Base-by-base conservation (phyloP, 2,797 vertebrate genomes). In the Synanceia verrucosa region DNA sequence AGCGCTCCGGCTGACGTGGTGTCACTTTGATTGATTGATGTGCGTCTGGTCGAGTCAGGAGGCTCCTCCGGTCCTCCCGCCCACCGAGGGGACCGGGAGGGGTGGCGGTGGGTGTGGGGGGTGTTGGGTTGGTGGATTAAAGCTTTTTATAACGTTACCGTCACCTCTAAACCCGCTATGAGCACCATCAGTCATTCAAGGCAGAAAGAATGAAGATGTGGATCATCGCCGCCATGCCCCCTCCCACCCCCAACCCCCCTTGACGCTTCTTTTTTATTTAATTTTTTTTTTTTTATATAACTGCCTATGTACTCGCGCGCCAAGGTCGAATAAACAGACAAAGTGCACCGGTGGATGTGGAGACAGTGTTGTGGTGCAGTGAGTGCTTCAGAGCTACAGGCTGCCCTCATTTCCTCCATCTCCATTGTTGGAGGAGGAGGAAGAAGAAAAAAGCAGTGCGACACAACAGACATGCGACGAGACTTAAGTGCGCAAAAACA, bases 21-120 rank as follows among this genome's bases (percentile, higher is more conserved):
- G 84, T 82, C 85, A 58, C 1, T 82, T 58, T 87, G 88, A 88
- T 85, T 88, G 90, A 92, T 89, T 86, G 88, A 90, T 55, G 80
- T 70, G 12, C 50, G 11, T 79, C 41, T 71, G 79, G 72, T 64
- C 81, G 57, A 89, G 62, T 84, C 71, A 67, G 62, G 65, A 41
- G 59, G 65, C 61, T 73, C 26, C 61, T 16, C 3, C 24, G 26
- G 0, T 76, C 4, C 3, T 79, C 86, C 90, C 86, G 84, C 90
- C 86, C 79, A 73, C 85, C 76, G 55, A 9, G 9, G 39, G 18
- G 56, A 44, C 6, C 14, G 19, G 60, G 73, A 2, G 12, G 9
- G 14, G 10, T 24, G 2, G 11, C 21, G 39, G 14, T n/a, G n/a
- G n/a, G n/a, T n/a, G n/a, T n/a, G n/a, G 26, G 6, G 58, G 33